A percentile compares a stretch with the other conserved stretches of the same genome.
phyloP scores from a whole-genome alignment of 2,113 vertebrate genomes.

The Leptosomus discolor region DNA sequence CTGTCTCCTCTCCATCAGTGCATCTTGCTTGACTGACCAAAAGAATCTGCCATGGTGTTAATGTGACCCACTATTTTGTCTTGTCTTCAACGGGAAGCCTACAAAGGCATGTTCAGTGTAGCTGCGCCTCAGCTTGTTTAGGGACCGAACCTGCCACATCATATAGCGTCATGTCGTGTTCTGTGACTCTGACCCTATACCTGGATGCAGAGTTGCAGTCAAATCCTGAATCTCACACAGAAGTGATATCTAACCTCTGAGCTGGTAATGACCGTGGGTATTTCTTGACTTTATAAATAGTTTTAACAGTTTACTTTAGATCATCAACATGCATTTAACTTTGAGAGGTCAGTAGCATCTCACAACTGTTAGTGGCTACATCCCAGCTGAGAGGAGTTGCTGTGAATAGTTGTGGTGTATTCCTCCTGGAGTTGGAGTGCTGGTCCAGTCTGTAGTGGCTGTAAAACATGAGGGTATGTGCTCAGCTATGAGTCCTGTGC shows the following conservation, averaged over 20 bases:
- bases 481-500: background rate
- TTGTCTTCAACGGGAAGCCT: background rate
- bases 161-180: background rate
- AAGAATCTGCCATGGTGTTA: background rate
- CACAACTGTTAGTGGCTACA: background rate
- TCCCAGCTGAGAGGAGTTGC: background rate
- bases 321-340: background rate
- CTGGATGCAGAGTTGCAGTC: background rate
- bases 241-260: background rate
- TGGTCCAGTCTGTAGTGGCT: background rate
- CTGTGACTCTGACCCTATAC: background rate
- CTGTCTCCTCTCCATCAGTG: background rate
- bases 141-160: background rate
- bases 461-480: background rate
- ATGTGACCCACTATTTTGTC: background rate
- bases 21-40: background rate
- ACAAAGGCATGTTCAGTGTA: background rate
- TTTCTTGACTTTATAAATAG: background rate
- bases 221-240: background rate
- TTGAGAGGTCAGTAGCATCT: background rate
- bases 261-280: background rate
- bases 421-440: background rate
- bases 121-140: background rate
- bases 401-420: background rate
- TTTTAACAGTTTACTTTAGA: background rate